Base-by-base conservation (phyloP, 2,113 vertebrate species). In the Oenanthe oenanthe region DNA sequence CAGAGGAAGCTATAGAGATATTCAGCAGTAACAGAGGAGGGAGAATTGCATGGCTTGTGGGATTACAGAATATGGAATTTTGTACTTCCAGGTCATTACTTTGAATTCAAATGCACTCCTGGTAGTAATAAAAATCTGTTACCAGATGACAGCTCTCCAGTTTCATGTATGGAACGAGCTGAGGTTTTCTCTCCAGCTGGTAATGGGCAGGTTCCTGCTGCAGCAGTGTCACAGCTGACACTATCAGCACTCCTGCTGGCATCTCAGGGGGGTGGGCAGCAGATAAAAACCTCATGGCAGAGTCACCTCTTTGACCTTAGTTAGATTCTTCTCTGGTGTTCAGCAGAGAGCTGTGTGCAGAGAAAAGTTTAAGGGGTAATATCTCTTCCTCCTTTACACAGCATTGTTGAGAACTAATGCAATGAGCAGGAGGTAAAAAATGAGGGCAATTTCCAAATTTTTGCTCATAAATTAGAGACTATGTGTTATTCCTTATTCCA, bases 21-120 rank as follows among this genome's bases (percentile, higher is more conserved):
- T 86, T 93, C 93, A 92, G 20, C 54, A 94, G 90, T 63, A 74
- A 92, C 91, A 88, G 78, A 50, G 79, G 90, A 78, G 65, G 72
- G 88, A 77, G 93, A 95, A 94, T 70, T 84, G 61, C 72, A 67
- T 0, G 4, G 63, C 90, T 93, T 90, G 72, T 90, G 92, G 85
- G 95, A 95, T 90, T 96, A 78, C 57, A 90, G 95, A 95, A 90
- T 96, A 81, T 74, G 85, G 82, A 94, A 71, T 90, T 95, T 81
- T 94, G 60, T 77, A 54, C 94, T 93, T 96, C 82, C 82, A 88
- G 68, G 63, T 94, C 88, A 95, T 96, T 96, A 86, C 53, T 88
- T 83, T 62, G 65, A 92, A 90, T 95, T 93, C 88, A 96, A 92
- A 90, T 78, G 63, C 63, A 72, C 93, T 96, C 95, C 58, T 93